Percentiles rank a stretch among this genome's conserved stretches.
phyloP scores from a whole-genome alignment of 2,888 invertebrate genomes.

The Dione vanillae region DNA sequence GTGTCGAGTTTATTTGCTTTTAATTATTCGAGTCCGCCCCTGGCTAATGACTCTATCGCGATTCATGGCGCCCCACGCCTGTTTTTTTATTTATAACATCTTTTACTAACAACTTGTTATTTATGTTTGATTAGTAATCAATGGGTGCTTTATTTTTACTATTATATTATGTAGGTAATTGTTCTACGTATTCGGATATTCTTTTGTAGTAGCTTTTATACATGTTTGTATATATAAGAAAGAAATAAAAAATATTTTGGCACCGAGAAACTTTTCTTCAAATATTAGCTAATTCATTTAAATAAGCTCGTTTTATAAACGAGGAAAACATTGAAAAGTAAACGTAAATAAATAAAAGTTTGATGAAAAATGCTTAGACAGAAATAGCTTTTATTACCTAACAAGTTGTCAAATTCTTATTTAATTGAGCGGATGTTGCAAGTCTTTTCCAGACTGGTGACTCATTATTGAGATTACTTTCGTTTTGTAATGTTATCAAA shows the following conservation, averaged over 20 bases:
- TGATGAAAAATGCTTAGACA: background rate
- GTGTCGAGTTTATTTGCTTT: slow-evolving; percentile 82
- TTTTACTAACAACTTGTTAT: slow-evolving; percentile 61
- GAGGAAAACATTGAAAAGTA: background rate
- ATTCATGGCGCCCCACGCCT: slow-evolving; percentile 72
- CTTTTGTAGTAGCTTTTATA: background rate
- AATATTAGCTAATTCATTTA: background rate
- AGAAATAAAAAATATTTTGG: background rate
- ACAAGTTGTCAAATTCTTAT: background rate
- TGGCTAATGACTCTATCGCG: slow-evolving; percentile 82
- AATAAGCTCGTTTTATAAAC: background rate
- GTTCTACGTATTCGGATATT: background rate
- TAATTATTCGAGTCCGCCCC: slow-evolving; percentile 82
- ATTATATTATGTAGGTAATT: background rate
- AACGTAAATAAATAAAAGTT: background rate
- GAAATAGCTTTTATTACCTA: background rate
- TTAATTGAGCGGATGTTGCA: slow-evolving; percentile 28
- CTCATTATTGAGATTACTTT: slow-evolving; percentile 45
- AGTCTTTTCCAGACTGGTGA: slow-evolving; percentile 40
- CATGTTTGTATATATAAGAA: background rate
- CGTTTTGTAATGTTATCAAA: slow-evolving; percentile 47
- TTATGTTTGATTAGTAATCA: slow-evolving; percentile 14
- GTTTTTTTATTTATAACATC: slow-evolving; percentile 71
- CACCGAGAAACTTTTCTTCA: background rate
- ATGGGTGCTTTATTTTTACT: background rate